Base-by-base conservation (phyloP, 2,888 invertebrate species). In the Mechanitis mazaeus region DNA sequence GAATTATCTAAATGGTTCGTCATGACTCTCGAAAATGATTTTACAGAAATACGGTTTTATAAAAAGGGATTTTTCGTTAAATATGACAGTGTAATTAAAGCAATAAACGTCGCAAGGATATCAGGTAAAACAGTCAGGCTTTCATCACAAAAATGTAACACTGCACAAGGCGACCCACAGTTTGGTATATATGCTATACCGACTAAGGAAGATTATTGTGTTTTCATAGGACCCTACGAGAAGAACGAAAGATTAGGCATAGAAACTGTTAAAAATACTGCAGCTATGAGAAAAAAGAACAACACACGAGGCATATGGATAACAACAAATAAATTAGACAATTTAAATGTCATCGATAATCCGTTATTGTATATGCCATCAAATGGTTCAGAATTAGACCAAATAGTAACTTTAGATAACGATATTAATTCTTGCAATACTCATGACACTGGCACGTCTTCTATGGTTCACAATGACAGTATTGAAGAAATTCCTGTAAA, bases 1-100 rank as follows among this genome's bases (percentile, higher is more conserved):
- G 55, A 45, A 46, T 60, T 56, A 47, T 89, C 87, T 38, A 88
- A 86, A 77, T 93, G 93, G 93, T 91, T 91, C 69, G 80, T 92
- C 64, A 85, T 92, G 79, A 89, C 80, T 54, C 68, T 92, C 50
- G 91, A 91, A 78, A 83, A 91, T 61, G 91, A 91, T 75, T 92
- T 93, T 73, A 78, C 75, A 28, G 91, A 91, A 73, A 81, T 93
- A 56, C 80, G 86, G 59, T 91, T 93, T 71, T 80, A 78, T 62
- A 83, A 80, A 54, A 87, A 81, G 71, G 86, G 91, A 1, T 91
- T 91, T 72, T 90, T 91, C 60, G 91, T 92, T 1, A 91, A 90
- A 75, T 79, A 85, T 72, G 90, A 87, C 61, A 89, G 91, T 71
- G 81, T 93, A 67, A 70, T 87, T 54, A 84, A 83, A 65, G 85